Conservation (phyloP, 2,797 vertebrate genomes). For the Peromyscus aztecus region DNA sequence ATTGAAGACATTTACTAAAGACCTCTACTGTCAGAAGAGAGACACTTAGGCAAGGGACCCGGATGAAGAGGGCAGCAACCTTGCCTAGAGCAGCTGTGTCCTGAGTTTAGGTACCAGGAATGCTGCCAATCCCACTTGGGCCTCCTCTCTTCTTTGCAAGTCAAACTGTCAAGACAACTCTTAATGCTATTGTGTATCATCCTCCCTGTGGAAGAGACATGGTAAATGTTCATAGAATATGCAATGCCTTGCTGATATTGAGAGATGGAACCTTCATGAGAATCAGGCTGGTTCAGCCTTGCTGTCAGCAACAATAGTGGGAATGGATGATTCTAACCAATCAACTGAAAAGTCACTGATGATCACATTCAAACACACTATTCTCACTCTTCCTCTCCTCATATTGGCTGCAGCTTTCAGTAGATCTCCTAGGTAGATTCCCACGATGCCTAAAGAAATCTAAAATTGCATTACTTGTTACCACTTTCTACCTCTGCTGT, state of each 20-base stretch:
- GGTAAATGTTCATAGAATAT: background rate
- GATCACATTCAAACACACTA: background rate
- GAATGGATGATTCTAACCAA: background rate
- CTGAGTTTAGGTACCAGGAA: too few relatives aligned
- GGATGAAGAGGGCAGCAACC: background rate
- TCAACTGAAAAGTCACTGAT: background rate
- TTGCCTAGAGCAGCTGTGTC: too few relatives aligned
- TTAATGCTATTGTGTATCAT: background rate
- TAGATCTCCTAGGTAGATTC: background rate
- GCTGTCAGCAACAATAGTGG: background rate
- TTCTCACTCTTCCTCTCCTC: background rate
- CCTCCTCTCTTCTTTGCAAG: background rate
- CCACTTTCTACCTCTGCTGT: background rate
- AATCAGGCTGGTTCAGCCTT: background rate
- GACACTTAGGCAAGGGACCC: background rate
- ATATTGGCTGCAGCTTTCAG: background rate
- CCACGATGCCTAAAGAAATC: background rate
- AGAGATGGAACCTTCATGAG: background rate
- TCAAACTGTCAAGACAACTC: background rate
- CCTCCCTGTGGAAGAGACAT: background rate
- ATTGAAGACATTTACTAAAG: slow-evolving; percentile 11
- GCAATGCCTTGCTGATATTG: background rate
- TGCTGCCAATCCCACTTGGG: background rate
- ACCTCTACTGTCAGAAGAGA: background rate
- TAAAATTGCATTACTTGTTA: background rate